Evolutionary conservation across 2,113 vertebrate genomes (phyloP).

Genomic region (Montifringilla adamsi): DNA sequence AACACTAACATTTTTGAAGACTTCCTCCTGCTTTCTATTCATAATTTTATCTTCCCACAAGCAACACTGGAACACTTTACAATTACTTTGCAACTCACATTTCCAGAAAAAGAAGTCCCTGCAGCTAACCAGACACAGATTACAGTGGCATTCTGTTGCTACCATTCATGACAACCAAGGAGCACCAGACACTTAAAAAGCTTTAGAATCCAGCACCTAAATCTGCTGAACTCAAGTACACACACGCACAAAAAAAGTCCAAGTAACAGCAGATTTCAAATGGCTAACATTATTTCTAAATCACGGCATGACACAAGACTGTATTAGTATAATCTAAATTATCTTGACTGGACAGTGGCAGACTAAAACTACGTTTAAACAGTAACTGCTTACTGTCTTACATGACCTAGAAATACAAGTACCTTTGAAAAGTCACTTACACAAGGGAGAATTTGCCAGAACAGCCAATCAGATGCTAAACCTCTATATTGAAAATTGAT

Average conservation of each 20-base stretch:
- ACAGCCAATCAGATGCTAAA: slow-evolving; percentile 4
- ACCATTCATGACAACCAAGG: not conserved
- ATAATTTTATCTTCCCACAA: slow-evolving; percentile 5
- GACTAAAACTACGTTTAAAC: not conserved
- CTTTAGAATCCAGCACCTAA: not conserved
- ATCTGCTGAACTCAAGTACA: not conserved
- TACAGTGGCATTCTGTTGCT: not conserved
- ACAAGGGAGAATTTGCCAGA: not conserved
- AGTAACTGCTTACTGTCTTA: not conserved
- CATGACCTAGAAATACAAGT: not conserved
- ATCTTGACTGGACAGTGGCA: not conserved
- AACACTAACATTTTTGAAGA: slow-evolving; percentile 18
- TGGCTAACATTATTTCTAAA: not conserved
- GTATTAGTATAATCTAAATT: not conserved
- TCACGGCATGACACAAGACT: not conserved
- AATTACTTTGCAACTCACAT: slow-evolving; percentile 9
- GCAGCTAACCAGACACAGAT: not conserved
- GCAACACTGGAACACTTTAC: not conserved
- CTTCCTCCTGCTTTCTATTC: slow-evolving; percentile 25
- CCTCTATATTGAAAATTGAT: not conserved
- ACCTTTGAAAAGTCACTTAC: not conserved
- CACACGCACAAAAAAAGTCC: too few species aligned
- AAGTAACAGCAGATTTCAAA: not conserved
- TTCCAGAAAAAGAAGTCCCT: slow-evolving; percentile 1
- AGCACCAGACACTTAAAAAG: not conserved